Evolutionary conservation across 1,140 invertebrate genomes (phyloP).

Genomic region (Ectropis grisescens): DNA sequence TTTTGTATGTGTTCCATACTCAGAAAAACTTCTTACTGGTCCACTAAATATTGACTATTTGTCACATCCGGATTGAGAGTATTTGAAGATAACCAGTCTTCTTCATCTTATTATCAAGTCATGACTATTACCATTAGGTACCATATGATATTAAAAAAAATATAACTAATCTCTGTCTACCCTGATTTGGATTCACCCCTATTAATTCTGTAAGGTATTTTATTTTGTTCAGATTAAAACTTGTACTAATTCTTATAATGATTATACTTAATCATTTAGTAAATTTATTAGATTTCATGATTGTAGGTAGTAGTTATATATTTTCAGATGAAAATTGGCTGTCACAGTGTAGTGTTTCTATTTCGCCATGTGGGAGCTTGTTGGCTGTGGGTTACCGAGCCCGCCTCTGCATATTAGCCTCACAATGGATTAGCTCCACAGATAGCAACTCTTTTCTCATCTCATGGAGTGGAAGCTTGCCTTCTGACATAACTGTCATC

Average conservation of each 20-base stretch:
- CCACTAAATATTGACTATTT: too few relatives aligned
- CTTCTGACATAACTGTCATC: conserved; percentile 61
- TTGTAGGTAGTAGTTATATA: conserved; percentile 4
- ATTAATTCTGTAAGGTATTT: too few relatives aligned
- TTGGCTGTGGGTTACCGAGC: conserved; percentile 77
- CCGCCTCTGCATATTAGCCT: conserved; percentile 75
- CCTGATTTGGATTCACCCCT: too few relatives aligned
- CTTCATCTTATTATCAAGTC: too few relatives aligned
- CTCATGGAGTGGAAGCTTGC: conserved; percentile 70
- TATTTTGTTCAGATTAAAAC: too few relatives aligned
- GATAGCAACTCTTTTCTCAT: conserved; percentile 67
- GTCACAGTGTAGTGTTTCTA: conserved; percentile 77
- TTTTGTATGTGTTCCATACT: too few relatives aligned
- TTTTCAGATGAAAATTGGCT: conserved; percentile 78
- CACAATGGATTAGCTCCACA: conserved; percentile 73
- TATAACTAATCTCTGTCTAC: too few relatives aligned
- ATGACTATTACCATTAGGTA: too few relatives aligned
- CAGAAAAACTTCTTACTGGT: too few relatives aligned
- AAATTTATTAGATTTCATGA: not conserved
- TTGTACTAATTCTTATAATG: conserved; percentile 4
- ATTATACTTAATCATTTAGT: conserved; percentile 6
- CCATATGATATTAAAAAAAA: too few relatives aligned
- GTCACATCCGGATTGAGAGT: too few relatives aligned
- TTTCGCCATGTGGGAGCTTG: conserved; percentile 81
- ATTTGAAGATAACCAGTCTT: too few relatives aligned